Conservation (phyloP, 2,888 invertebrate species). For the Sphaeridia pumilis region DNA sequence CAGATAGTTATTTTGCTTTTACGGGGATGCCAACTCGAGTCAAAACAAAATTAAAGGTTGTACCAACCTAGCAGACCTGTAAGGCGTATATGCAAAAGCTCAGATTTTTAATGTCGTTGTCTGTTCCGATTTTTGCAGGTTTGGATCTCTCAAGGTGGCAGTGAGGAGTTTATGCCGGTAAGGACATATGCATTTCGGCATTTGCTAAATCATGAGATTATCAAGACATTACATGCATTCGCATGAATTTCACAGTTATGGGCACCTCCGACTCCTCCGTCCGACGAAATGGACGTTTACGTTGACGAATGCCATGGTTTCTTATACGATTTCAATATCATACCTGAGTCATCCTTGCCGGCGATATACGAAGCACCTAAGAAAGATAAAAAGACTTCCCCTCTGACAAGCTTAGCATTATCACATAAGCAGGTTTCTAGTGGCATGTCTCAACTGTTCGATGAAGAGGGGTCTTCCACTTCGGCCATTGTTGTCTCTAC, state of each 20-base stretch:
- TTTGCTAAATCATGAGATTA: neutral
- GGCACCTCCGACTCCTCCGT: conserved; percentile 94
- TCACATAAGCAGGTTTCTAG: neutral
- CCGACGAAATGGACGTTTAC: conserved; percentile 83
- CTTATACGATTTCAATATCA: conserved; percentile 61
- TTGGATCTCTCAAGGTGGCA: conserved; percentile 28
- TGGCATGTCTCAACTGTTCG: neutral
- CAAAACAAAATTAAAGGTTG: neutral
- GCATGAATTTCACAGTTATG: conserved; percentile 56
- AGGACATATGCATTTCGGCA: conserved; percentile 14
- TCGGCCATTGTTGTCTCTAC: conserved; percentile 4
- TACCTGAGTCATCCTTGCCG: conserved; percentile 68
- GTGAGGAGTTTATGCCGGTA: conserved; percentile 33
- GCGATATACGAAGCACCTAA: conserved; percentile 50
- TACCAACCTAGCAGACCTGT: too few relatives aligned
- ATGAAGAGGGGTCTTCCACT: conserved; percentile 8
- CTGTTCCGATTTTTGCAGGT: conserved; percentile 37
- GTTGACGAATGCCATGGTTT: conserved; percentile 73
- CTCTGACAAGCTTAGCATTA: neutral
- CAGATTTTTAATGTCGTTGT: conserved; percentile 24
- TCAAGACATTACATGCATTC: neutral
- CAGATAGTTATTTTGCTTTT: neutral
- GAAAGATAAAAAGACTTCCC: conserved; percentile 24
- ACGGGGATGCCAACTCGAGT: neutral
- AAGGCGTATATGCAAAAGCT: conserved; percentile 1